Evolutionary conservation across 2,888 invertebrate genomes (phyloP).

Genomic region (Chymomyza fuscimana): DNA sequence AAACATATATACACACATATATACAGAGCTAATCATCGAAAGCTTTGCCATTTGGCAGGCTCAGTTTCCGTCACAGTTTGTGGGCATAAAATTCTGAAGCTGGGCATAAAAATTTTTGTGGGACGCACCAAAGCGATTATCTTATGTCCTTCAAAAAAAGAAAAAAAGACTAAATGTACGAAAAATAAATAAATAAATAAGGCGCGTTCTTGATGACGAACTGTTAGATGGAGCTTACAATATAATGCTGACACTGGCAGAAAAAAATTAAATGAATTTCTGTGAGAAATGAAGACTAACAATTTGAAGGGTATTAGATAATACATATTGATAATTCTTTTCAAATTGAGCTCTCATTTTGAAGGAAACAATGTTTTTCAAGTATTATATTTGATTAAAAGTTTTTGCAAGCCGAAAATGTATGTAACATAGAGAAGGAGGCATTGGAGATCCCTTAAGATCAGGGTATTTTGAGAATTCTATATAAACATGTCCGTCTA

Average conservation of each 20-base stretch:
- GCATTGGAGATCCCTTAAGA: too few species aligned
- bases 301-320: too few species aligned
- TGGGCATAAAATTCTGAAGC: constrained; percentile 35
- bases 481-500: too few species aligned
- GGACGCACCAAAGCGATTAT: constrained; percentile 41
- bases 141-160: constrained; percentile 50
- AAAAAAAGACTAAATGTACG: background rate
- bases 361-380: too few species aligned
- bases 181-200: background rate
- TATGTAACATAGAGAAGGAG: too few species aligned
- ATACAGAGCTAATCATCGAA: constrained; percentile 32
- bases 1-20: background rate
- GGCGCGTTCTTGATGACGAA: background rate
- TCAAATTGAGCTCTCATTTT: too few species aligned
- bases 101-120: constrained; percentile 12
- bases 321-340: too few species aligned
- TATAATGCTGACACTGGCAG: background rate
- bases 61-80: background rate
- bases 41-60: background rate
- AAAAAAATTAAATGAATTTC: background rate
- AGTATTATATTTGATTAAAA: too few species aligned
- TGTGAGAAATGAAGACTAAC: too few species aligned
- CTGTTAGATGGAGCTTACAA: background rate
- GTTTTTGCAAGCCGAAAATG: too few species aligned
- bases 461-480: too few species aligned